phyloP scores from a whole-genome alignment of 1,140 invertebrate genomes.

The Pseudomyrmex dendroicus region DNA sequence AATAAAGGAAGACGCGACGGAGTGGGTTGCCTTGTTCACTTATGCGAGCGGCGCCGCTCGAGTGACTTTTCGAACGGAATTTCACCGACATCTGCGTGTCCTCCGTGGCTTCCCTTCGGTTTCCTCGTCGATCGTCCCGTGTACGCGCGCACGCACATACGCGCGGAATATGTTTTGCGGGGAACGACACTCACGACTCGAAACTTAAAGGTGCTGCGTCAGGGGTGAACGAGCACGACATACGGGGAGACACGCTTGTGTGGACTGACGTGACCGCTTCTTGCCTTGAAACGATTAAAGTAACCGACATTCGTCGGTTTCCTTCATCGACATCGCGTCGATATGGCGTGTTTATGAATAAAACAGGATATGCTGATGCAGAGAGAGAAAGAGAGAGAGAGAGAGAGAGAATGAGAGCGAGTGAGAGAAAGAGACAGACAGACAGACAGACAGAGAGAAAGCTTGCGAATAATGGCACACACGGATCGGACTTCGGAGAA shows the following conservation, averaged over 20 bases:
- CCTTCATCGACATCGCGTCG: constrained; percentile 27
- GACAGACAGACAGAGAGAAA: neutral
- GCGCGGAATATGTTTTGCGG: constrained; percentile 57
- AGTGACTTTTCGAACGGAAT: constrained; percentile 84
- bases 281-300: constrained; percentile 32
- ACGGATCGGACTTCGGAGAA: too few relatives aligned
- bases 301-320: constrained; percentile 17
- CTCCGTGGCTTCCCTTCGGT: constrained; percentile 78
- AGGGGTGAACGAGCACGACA: constrained; percentile 82
- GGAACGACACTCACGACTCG: constrained; percentile 50
- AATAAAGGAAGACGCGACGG: constrained; percentile 82
- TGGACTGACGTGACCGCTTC: constrained; percentile 45
- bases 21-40: constrained; percentile 85
- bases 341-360: constrained; percentile 16
- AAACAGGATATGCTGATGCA: constrained; percentile 15
- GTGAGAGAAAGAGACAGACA: too few relatives aligned
- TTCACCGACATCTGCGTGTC: constrained; percentile 84
- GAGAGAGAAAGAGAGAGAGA: neutral
- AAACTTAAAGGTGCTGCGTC: constrained; percentile 74
- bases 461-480: too few relatives aligned
- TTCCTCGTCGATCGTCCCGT: constrained; percentile 68
- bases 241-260: constrained; percentile 71
- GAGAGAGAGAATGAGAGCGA: too few relatives aligned
- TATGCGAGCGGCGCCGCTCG: constrained; percentile 83
- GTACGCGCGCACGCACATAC: constrained; percentile 56